Evolutionary conservation across 2,113 vertebrate species (phyloP).

Genomic region (Myotis davidii): DNA sequence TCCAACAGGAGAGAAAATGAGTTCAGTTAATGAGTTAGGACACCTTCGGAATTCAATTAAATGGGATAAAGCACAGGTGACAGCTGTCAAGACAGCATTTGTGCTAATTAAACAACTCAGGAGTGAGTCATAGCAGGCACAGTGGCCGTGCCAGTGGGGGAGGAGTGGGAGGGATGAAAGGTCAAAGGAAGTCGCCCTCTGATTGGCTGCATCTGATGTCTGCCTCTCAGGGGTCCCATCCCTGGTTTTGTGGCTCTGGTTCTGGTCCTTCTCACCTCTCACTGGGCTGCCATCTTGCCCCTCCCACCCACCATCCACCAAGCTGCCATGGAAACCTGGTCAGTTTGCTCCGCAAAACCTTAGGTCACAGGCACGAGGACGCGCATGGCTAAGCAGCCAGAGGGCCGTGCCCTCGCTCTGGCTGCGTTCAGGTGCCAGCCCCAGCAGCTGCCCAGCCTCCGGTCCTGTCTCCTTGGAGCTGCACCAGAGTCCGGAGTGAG

Average conservation of each 20-base stretch:
- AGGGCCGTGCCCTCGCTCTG: fast-evolving
- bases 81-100: not conserved
- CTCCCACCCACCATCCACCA: not conserved
- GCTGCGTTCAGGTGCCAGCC: not conserved
- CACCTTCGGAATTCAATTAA: conserved; percentile 14
- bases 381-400: not conserved
- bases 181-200: not conserved
- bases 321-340: not conserved
- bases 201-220: not conserved
- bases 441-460: not conserved
- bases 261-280: not conserved
- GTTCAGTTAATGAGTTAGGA: conserved; percentile 24
- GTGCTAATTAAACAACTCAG: not conserved
- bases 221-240: not conserved
- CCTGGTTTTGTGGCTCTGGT: fast-evolving
- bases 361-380: not conserved
- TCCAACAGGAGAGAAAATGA: conserved; percentile 15
- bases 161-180: not conserved
- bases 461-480: not conserved
- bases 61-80: not conserved
- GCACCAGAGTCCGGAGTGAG: not conserved
- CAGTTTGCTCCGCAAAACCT: not conserved
- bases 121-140: not conserved
- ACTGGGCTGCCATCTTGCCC: not conserved
- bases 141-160: too few relatives aligned